phyloP scores from a whole-genome alignment of 2,888 invertebrate genomes.

The Caenorhabditis wallacei region DNA sequence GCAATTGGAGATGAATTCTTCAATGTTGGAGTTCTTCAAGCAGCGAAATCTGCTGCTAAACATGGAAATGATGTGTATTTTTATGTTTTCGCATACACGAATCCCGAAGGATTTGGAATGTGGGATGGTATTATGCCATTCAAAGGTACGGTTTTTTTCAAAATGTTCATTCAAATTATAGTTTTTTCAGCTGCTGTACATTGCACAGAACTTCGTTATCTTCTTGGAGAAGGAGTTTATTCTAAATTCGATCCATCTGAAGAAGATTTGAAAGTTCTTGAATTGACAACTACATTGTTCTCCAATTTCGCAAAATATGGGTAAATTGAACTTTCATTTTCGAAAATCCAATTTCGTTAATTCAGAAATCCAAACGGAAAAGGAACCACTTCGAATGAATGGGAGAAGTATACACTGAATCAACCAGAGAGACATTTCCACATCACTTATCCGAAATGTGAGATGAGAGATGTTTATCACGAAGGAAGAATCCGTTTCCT shows the following conservation, averaged over 20 bases:
- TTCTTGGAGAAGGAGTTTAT: conserved; percentile 73
- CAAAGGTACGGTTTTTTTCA: conserved; percentile 40
- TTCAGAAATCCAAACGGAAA: conserved; percentile 56
- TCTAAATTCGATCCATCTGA: conserved; percentile 70
- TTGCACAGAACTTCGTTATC: conserved; percentile 73
- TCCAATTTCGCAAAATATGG: conserved; percentile 76
- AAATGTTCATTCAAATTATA: background rate
- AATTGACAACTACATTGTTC: conserved; percentile 67
- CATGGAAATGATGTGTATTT: conserved; percentile 69
- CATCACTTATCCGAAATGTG: conserved; percentile 39
- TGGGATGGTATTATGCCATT: conserved; percentile 68
- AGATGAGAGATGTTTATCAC: conserved; percentile 48
- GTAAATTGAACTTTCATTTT: conserved; percentile 25
- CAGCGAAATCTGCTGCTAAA: conserved; percentile 56
- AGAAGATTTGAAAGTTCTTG: conserved; percentile 69
- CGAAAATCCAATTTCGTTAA: background rate
- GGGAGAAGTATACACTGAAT: conserved; percentile 40
- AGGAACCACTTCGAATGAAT: background rate
- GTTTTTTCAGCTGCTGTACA: conserved; percentile 67
- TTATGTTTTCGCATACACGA: conserved; percentile 68
- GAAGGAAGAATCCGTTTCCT: conserved; percentile 33
- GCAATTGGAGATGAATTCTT: conserved; percentile 63
- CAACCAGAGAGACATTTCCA: conserved; percentile 40
- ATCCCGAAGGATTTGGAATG: conserved; percentile 68
- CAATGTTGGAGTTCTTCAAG: conserved; percentile 58